phyloP scores from a whole-genome alignment of 1,140 invertebrate species.

The Ostrea edulis region DNA sequence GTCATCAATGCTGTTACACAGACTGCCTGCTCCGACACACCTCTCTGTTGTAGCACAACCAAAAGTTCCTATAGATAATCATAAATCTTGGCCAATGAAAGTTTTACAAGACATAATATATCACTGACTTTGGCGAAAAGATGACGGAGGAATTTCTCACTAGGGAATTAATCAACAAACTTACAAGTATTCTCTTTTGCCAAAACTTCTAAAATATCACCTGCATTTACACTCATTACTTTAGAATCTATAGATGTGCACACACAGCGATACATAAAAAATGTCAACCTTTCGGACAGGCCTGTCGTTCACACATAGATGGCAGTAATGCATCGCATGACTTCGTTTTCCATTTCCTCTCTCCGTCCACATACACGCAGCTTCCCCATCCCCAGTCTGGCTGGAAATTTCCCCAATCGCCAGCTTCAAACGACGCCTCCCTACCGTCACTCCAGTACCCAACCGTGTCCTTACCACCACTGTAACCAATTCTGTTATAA shows the following conservation, averaged over 20 bases:
- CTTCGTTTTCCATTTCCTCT: slow-evolving; percentile 55
- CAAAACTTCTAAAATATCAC: no score
- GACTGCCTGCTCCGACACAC: slow-evolving; percentile 60
- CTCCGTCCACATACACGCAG: slow-evolving; percentile 53
- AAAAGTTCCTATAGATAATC: slow-evolving; percentile 63
- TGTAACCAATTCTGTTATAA: slow-evolving; percentile 48
- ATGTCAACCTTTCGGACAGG: slow-evolving; percentile 59
- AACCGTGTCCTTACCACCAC: background rate
- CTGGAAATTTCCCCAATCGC: slow-evolving; percentile 61
- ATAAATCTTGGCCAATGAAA: background rate
- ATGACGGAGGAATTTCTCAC: no score
- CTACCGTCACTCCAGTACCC: slow-evolving; percentile 58
- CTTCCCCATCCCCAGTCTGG: slow-evolving; percentile 47
- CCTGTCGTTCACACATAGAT: slow-evolving; percentile 60
- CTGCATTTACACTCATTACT: no score
- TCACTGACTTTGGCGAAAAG: no score
- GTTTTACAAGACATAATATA: no score
- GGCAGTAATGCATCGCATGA: slow-evolving; percentile 60
- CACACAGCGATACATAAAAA: no score
- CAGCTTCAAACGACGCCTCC: slow-evolving; percentile 51
- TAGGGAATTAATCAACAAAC: no score
- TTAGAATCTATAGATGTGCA: no score
- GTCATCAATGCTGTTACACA: slow-evolving; percentile 66
- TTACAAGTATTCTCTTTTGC: no score
- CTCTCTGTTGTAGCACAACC: slow-evolving; percentile 62